phyloP scores from a whole-genome alignment of 1,140 invertebrate genomes.

The Cydia amplana region DNA sequence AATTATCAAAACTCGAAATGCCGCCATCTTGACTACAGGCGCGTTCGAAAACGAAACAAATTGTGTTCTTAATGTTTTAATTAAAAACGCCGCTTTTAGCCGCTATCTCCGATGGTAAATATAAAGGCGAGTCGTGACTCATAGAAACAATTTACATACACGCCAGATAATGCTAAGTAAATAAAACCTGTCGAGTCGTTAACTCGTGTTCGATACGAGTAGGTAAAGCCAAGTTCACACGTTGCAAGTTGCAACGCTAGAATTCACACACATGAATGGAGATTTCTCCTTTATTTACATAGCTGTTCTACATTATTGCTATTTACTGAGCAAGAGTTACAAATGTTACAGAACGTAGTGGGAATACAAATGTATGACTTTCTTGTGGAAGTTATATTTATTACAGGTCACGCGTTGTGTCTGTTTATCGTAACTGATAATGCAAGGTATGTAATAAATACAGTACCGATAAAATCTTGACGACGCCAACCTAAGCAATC shows the following conservation, averaged over 20 bases:
- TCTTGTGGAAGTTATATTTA: constrained; percentile 14
- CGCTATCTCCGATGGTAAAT: constrained; percentile 48
- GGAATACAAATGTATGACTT: not conserved
- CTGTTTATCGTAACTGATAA: constrained; percentile 2
- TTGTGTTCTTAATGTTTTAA: constrained; percentile 63
- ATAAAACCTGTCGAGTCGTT: constrained; percentile 47
- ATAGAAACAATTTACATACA: constrained; percentile 45
- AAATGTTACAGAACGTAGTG: not conserved
- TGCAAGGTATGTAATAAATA: no score
- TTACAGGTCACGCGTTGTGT: not conserved
- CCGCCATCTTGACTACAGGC: constrained; percentile 47
- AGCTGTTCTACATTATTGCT: not conserved
- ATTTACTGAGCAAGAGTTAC: not conserved
- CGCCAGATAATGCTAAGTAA: constrained; percentile 50
- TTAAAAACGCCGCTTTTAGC: constrained; percentile 48
- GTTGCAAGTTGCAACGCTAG: not conserved
- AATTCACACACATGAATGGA: constrained; percentile 9
- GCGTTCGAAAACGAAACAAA: constrained; percentile 48
- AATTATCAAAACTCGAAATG: constrained; percentile 32
- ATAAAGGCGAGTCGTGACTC: constrained; percentile 56
- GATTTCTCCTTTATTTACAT: constrained; percentile 12
- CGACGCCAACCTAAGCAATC: not conserved
- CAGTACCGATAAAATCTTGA: not conserved
- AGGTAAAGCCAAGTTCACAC: constrained; percentile 36
- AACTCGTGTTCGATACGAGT: constrained; percentile 42